These are phyloP conservation scores for Vanessa atalanta DNA, from an alignment of 1,140 invertebrate genomes.

Conservation along the genomic window DNA sequence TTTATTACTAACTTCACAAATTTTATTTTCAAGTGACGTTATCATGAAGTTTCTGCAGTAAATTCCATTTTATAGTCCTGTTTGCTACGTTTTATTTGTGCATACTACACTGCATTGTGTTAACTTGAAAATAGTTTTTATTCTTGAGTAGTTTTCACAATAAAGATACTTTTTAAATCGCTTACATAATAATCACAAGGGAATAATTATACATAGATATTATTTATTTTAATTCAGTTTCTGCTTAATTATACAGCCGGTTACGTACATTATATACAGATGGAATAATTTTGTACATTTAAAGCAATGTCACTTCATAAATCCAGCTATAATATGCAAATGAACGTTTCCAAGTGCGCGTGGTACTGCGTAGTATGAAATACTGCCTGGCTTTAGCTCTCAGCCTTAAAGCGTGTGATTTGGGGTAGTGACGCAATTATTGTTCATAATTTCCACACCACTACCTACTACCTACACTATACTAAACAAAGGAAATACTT, in stretches of 20 bases:
- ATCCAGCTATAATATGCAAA: conserved; percentile 32
- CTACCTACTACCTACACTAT: not conserved
- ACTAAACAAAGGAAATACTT: not conserved
- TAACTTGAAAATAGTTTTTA: conserved; percentile 20
- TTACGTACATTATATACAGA: conserved; percentile 16
- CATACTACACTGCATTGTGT: conserved; percentile 21
- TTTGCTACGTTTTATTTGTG: conserved; percentile 31
- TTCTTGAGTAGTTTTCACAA: conserved; percentile 13
- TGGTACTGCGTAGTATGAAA: conserved; percentile 16
- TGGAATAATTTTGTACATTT: conserved; percentile 24
- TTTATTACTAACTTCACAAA: conserved; percentile 15
- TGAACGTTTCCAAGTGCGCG: conserved; percentile 15
- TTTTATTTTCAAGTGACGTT: conserved; percentile 11
- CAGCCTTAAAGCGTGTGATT: conserved; percentile 12
- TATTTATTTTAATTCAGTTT: not conserved
- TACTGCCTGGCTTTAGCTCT: conserved; percentile 9
- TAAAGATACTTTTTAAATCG: too few species aligned
- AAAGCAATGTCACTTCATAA: conserved; percentile 27
- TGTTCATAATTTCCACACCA: not conserved
- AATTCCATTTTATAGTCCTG: conserved; percentile 32
- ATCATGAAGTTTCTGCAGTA: conserved; percentile 19
- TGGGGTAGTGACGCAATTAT: conserved; percentile 5
- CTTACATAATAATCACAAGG: too few species aligned
- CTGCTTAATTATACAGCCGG: conserved; percentile 15
- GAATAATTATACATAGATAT: not conserved